Evolutionary conservation across 1,140 invertebrate species (phyloP), one percentile per base, ranked within the genome.

Genomic region (Drosophila bocqueti): DNA sequence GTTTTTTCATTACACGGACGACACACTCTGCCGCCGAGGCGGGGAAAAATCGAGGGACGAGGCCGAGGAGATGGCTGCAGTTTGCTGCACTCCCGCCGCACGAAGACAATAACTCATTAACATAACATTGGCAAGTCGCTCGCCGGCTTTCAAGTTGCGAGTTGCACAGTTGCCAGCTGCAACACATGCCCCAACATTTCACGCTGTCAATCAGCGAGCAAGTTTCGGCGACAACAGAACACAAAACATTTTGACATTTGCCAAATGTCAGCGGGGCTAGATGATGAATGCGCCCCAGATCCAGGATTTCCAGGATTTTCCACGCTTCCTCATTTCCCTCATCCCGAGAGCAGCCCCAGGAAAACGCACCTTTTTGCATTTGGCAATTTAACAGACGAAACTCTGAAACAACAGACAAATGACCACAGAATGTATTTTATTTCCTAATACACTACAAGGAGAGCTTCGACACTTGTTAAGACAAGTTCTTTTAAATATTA

Each of bases 231-330:
- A 87, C 83, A 86, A 72, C 59, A 57, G 67, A 73, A 72, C 67
- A 79, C 81, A 80, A 77, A 81, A 84, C 79, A 83, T 83, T 73
- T 69, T 87, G 83, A 79, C 83, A 83, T 82, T 87, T 87, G 83
- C 34, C 83, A 83, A 76, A 73, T 76, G 83, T 76, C 76, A 79
- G 45, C 76, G 54, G 36, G 43, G 55, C 43, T 49, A 36, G 76
- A 73, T 86, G 83, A 87, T 83, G 71, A 65, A 86, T 86, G 83
- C 52, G 40, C 40, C 24, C 34, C 15, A 46, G 26, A 64, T 68
- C 62, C 54, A n/a, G 52, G n/a, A 57, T 45, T 34, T 29, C 34
- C 47, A 11, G 24, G 8, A 10, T 13, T 31, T 10, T 49, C 58
- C 43, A 29, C 24, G 24, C 47, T 49, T 18, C 40, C 36, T n/a